phyloP scores from a whole-genome alignment of 1,140 invertebrate genomes.

The Zophobas atratus region DNA sequence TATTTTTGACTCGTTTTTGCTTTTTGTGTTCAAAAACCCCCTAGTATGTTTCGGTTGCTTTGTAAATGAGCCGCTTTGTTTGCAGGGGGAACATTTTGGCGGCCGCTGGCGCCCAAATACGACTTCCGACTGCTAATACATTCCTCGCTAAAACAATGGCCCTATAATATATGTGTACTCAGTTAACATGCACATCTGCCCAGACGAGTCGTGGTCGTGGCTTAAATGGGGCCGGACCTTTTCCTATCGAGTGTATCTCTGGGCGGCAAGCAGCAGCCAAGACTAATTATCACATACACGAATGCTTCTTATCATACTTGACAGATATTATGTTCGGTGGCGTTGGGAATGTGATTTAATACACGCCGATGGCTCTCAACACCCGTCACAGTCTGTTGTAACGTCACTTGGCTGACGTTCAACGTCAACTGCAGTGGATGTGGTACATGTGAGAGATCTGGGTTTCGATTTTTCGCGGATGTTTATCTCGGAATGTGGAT shows the following conservation, averaged over 20 bases:
- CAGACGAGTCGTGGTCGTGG: not conserved
- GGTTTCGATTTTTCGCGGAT: no score
- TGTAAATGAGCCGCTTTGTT: no score
- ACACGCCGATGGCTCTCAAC: conserved; percentile 18
- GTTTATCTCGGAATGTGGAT: no score
- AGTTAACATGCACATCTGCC: conserved; percentile 45
- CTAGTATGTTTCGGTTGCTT: no score
- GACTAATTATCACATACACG: conserved; percentile 67
- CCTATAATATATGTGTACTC: conserved; percentile 46
- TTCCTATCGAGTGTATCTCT: conserved; percentile 15
- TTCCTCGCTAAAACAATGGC: conserved; percentile 48
- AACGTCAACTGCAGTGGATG: conserved; percentile 47
- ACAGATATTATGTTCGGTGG: conserved; percentile 64
- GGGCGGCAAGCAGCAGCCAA: conserved; percentile 53
- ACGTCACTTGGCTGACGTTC: conserved; percentile 44
- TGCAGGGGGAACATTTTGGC: conserved; percentile 20
- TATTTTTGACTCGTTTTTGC: no score
- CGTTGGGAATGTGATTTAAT: conserved; percentile 53
- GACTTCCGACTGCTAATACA: conserved; percentile 48
- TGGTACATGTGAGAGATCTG: not conserved
- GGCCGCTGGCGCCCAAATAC: conserved; percentile 18
- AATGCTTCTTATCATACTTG: conserved; percentile 67
- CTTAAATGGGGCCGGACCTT: conserved; percentile 6
- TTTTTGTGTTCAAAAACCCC: no score
- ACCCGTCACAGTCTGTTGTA: conserved; percentile 39